Base-by-base conservation (phyloP, 2,888 invertebrate species). In the Eupithecia pulchellata region DNA sequence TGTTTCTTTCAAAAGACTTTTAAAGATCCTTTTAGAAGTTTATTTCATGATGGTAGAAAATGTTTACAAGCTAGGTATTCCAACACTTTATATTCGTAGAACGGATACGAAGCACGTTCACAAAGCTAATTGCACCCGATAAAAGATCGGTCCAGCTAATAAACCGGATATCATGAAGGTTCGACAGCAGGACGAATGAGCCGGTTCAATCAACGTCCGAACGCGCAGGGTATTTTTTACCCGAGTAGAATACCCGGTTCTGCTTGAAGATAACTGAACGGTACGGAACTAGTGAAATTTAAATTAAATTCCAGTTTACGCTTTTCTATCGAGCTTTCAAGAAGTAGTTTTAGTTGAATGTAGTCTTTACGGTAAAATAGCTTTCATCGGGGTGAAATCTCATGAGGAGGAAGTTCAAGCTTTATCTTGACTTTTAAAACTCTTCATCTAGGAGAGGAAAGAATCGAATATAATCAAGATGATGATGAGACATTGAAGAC, bases 151-250 rank as follows among this genome's bases (percentile, higher is more conserved):
- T 88, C 85, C 75, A 80, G 82, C 85, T 87, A 90, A 89, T 90
- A 89, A 87, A 88, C 85, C 78, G 82, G 79, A 82, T 85, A 86
- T 87, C 82, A 85, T 84, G 84, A 83, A 85, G 79, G 81, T 84
- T 84, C 79, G 82, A 81, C 83, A 74, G 64, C 52, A 67, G 70
- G 83, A 89, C 83, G 84, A 91, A 90, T 90, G 89, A 77, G 76
- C 72, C 74, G 77, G 78, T 78, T 91, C 88, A 80, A 89, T 91
- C 90, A 91, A 90, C 79, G 90, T 89, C 90, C 77, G 65, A 57
- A 60, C 58, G 58, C 57, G 71, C 73, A 80, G 77, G 69, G 81
- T 82, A 87, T 89, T 89, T 87, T 85, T 89, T 87, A 84, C 83
- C 82, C 74, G 78, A 74, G 57, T 68, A 65, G 64, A 68, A 72